phyloP scores from a whole-genome alignment of 2,113 vertebrate species.

The Nothobranchius furzeri region DNA sequence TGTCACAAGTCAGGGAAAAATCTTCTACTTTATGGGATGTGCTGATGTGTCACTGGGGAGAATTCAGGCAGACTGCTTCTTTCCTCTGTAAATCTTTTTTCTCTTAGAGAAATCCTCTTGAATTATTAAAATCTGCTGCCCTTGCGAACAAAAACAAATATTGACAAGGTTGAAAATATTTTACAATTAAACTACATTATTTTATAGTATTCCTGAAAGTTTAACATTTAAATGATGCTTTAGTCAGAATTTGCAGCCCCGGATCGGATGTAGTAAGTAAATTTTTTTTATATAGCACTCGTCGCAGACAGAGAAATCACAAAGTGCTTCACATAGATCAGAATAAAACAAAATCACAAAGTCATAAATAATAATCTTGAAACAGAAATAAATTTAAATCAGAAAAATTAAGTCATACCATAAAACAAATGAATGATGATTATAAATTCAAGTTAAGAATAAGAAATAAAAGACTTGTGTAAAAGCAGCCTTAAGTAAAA shows the following conservation, averaged over 20 bases:
- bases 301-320: too few species aligned
- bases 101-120: constrained; percentile 37
- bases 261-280: background rate
- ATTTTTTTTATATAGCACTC: too few species aligned
- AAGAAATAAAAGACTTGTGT: too few species aligned
- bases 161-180: constrained; percentile 47
- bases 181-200: constrained; percentile 25
- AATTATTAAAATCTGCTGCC: constrained; percentile 67
- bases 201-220: constrained; percentile 19
- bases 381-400: too few species aligned
- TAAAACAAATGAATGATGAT: too few species aligned
- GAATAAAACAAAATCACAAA: too few species aligned
- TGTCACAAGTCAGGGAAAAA: constrained; percentile 23
- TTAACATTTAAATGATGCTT: constrained; percentile 16
- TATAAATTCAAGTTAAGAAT: too few species aligned
- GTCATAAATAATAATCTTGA: too few species aligned
- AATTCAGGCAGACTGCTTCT: constrained; percentile 31
- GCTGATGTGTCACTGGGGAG: constrained; percentile 15
- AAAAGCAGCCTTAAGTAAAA: too few species aligned
- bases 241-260: constrained; percentile 11
- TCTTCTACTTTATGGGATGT: constrained; percentile 12
- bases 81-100: constrained; percentile 50
- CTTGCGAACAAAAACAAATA: constrained; percentile 59
- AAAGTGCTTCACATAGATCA: too few species aligned
- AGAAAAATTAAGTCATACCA: too few species aligned